Evolutionary conservation across 2,888 invertebrate genomes (phyloP).

Genomic region (Trissoscelio sp.): DNA sequence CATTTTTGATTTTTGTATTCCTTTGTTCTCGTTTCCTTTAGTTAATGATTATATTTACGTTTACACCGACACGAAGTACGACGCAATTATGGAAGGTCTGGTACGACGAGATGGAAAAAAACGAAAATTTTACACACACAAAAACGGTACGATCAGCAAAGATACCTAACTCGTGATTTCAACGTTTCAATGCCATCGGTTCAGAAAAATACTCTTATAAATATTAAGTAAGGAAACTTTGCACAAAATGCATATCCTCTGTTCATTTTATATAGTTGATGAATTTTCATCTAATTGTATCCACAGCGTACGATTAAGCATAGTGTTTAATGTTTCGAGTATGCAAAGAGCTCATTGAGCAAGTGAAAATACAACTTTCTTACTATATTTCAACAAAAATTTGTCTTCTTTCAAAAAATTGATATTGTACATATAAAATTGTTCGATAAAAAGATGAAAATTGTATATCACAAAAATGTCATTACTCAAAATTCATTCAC

Average conservation of each 20-base stretch:
- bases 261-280: slow-evolving; percentile 77
- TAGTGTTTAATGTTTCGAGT: slow-evolving; percentile 68
- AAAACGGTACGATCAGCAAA: not conserved
- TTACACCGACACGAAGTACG: not conserved
- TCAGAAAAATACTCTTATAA: slow-evolving; percentile 62
- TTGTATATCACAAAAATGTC: too few relatives aligned
- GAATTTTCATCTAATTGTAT: slow-evolving; percentile 75
- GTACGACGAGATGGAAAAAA: not conserved
- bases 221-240: slow-evolving; percentile 79
- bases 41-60: slow-evolving; percentile 15
- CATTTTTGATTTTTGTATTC: slow-evolving; percentile 38
- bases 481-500: too few relatives aligned
- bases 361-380: slow-evolving; percentile 18
- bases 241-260: slow-evolving; percentile 80
- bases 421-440: slow-evolving; percentile 25
- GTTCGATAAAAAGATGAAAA: too few relatives aligned
- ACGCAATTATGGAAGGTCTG: slow-evolving; percentile 9
- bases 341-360: slow-evolving; percentile 61
- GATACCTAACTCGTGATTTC: slow-evolving; percentile 46
- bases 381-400: too few relatives aligned
- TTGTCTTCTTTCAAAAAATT: slow-evolving; percentile 13
- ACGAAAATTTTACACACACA: not conserved
- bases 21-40: slow-evolving; percentile 41
- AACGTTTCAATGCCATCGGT: slow-evolving; percentile 59
- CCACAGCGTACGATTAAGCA: slow-evolving; percentile 70